Evolutionary conservation across 2,113 vertebrate species (phyloP).

Genomic region (Diphyllodes magnificus): DNA sequence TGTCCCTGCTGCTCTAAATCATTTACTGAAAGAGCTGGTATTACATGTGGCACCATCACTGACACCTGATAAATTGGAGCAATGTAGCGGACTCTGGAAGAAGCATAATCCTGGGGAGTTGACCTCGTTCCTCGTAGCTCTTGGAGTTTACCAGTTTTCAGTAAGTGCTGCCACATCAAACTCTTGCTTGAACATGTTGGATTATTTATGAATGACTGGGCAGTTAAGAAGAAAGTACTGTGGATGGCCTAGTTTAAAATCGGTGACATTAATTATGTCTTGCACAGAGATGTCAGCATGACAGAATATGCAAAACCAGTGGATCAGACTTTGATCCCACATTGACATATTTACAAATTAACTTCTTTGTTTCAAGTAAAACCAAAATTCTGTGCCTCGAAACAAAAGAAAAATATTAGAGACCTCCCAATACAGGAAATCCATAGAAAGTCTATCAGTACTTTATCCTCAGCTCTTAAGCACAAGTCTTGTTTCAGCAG

Average conservation of each 20-base stretch:
- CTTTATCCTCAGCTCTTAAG: neutral
- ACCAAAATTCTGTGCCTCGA: neutral
- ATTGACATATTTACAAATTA: neutral
- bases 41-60: neutral
- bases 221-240: neutral
- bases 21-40: neutral
- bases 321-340: neutral
- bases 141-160: neutral
- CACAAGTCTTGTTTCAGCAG: neutral
- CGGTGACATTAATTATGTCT: neutral
- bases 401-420: neutral
- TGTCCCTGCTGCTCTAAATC: neutral
- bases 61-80: neutral
- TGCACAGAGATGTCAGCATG: neutral
- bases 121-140: neutral
- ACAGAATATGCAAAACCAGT: neutral
- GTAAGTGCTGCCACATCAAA: neutral
- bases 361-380: neutral
- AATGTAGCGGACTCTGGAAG: accelerated
- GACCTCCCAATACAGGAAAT: neutral
- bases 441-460: neutral
- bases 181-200: neutral
- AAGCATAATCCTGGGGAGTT: neutral
- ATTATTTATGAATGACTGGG: neutral
- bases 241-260: neutral